Evolutionary conservation across 2,888 invertebrate species (phyloP).

Genomic region (Ditylenchus weischeri): DNA sequence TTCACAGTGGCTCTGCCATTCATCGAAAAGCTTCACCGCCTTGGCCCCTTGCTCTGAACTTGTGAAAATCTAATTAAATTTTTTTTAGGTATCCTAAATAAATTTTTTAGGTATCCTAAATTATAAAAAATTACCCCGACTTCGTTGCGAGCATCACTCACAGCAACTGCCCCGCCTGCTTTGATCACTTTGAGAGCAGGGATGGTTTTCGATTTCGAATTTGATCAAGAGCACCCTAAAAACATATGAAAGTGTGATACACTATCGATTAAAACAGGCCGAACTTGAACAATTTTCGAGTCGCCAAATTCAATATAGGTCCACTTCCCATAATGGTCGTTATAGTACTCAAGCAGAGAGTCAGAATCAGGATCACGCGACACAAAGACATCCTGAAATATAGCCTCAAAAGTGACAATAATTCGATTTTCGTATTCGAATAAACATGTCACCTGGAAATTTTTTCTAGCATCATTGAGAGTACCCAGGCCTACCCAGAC

Average conservation of each 20-base stretch:
- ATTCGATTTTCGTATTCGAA: no score
- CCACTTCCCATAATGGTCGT: no score
- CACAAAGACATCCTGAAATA: conserved; percentile 43
- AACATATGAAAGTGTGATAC: conserved; percentile 5
- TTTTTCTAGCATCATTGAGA: conserved; percentile 45
- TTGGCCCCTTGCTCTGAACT: conserved; percentile 24
- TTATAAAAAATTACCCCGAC: conserved; percentile 43
- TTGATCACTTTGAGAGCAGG: conserved; percentile 61
- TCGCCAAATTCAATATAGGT: no score
- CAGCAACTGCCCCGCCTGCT: conserved; percentile 61
- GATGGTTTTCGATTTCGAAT: conserved; percentile 57
- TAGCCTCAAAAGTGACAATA: no score
- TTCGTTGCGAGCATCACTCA: conserved; percentile 61
- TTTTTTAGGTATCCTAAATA: no score
- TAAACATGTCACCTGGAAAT: conserved; percentile 48
- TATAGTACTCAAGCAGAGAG: conserved; percentile 22
- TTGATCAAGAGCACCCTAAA: conserved; percentile 33
- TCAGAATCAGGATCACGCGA: conserved; percentile 49
- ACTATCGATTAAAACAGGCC: no score
- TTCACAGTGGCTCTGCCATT: conserved; percentile 25
- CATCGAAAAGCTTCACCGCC: conserved; percentile 31
- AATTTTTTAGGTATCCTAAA: no score
- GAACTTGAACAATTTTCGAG: no score
- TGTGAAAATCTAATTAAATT: no score
- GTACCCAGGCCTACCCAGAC: no score